Base-by-base conservation (phyloP, 2,113 vertebrate genomes). In the Hiodon tergisus region DNA sequence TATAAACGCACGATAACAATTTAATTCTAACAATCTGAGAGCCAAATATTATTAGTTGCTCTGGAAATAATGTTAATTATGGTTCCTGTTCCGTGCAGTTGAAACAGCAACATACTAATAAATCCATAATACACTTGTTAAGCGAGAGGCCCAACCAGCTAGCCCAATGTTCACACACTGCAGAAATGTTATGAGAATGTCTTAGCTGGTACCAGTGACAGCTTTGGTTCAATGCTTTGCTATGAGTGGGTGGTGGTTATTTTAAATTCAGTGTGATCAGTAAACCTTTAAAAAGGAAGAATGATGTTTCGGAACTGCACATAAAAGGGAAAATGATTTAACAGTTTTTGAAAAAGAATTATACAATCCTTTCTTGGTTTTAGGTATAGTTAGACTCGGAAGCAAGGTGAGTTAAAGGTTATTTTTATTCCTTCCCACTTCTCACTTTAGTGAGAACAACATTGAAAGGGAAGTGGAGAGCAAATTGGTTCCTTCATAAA, bases 401-500 rank as follows among this genome's bases (percentile, higher is more conserved):
- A 46, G 46, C 4, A 59, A 13, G 70, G 17, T 60, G 46, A 55
- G 17, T 54, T 31, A 17, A 69, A 9, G 10, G 3, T 68, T 48
- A 54, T 69, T 31, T 53, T 69, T 69, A 51, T 17, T 69, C 68
- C 55, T 8, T 69, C 68, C 17, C n/a, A 14, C 46, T 71, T 71
- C 70, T 58, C n/a, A 13, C 17, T 58, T 48, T 71, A 31, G 16
- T 71, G 17, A 47, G 54, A 48, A 31, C 31, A 31, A 31, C 31
- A 31, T 31, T 31, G 31, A 31, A 31, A 31, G 31, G 31, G 31
- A 31, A 31, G 31, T 31, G 31, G 46, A 71, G 55, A 14, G 46
- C 46, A 71, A 71, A 57, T 71, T 60, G 50, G 70, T 59, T 48
- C 57, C 8, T 71, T 57, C 70, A 59, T 71, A 71, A 60, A 71